Conservation (phyloP, 2,113 vertebrate species). For the Callorhinus ursinus region DNA sequence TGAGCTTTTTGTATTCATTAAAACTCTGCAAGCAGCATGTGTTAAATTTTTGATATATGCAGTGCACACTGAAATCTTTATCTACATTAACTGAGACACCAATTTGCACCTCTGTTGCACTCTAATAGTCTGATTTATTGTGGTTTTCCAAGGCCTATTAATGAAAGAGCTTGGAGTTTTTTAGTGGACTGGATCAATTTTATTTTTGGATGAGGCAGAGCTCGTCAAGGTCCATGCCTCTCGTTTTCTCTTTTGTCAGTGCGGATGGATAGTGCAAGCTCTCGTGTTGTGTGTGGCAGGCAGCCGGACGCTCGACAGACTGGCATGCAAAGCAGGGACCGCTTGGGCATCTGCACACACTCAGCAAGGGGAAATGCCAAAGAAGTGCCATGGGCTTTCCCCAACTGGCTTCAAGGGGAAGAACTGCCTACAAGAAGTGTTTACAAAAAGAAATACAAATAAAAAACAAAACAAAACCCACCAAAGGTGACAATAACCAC, state of each 20-base stretch:
- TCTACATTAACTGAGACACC: slow-evolving; percentile 83
- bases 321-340: neutral
- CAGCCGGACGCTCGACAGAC: neutral
- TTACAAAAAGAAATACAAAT: neutral
- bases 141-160: slow-evolving; percentile 75
- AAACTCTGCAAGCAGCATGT: slow-evolving; percentile 72
- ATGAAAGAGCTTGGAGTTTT: slow-evolving; percentile 77
- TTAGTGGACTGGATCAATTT: slow-evolving; percentile 76
- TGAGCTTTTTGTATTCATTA: slow-evolving; percentile 86
- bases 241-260: slow-evolving; percentile 28
- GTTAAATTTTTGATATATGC: slow-evolving; percentile 85
- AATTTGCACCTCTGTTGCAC: slow-evolving; percentile 74
- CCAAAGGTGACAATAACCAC: neutral
- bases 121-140: slow-evolving; percentile 83
- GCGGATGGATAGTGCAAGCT: neutral
- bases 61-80: slow-evolving; percentile 78
- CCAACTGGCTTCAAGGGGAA: neutral
- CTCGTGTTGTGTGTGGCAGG: fast-evolving
- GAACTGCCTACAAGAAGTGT: neutral
- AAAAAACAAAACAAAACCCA: neutral
- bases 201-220: slow-evolving; percentile 77
- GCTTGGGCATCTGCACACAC: neutral
- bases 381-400: neutral
- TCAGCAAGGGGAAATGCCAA: neutral
- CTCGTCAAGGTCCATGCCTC: slow-evolving; percentile 79